Percentiles rank a stretch among this genome's conserved stretches.
phyloP scores from a whole-genome alignment of 2,797 vertebrate genomes.

The Neopelma chrysocephalum region DNA sequence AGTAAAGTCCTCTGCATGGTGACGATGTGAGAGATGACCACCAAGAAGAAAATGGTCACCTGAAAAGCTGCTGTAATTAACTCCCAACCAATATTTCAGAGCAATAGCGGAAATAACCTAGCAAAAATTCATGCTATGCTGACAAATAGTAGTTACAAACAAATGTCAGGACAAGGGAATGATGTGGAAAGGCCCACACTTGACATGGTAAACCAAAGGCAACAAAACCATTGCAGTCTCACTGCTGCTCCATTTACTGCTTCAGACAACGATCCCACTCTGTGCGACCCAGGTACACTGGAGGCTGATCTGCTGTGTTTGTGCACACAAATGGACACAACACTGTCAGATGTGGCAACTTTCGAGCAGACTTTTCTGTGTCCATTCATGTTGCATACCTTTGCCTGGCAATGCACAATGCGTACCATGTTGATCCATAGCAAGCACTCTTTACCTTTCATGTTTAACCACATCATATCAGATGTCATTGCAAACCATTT shows the following conservation, averaged over 20 bases:
- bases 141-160: background rate
- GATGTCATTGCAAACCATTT: background rate
- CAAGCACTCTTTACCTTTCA: rapidly evolving
- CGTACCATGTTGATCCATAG: background rate
- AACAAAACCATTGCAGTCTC: background rate
- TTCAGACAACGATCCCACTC: rapidly evolving
- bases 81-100: background rate
- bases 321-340: too few species aligned
- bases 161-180: background rate
- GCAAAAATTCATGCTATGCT: background rate
- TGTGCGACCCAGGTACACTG: rapidly evolving
- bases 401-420: background rate
- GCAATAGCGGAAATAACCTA: background rate
- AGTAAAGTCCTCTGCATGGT: background rate
- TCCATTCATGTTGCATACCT: background rate
- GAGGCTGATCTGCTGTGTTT: background rate
- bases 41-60: background rate
- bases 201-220: background rate
- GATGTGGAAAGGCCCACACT: background rate
- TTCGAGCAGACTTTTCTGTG: background rate
- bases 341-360: rapidly evolving
- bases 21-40: background rate
- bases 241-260: rapidly evolving
- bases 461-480: background rate
- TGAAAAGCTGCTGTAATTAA: background rate